These are phyloP conservation scores for Octodonta nipae DNA, from an alignment of 2,888 invertebrate species.

Conservation along the genomic window DNA sequence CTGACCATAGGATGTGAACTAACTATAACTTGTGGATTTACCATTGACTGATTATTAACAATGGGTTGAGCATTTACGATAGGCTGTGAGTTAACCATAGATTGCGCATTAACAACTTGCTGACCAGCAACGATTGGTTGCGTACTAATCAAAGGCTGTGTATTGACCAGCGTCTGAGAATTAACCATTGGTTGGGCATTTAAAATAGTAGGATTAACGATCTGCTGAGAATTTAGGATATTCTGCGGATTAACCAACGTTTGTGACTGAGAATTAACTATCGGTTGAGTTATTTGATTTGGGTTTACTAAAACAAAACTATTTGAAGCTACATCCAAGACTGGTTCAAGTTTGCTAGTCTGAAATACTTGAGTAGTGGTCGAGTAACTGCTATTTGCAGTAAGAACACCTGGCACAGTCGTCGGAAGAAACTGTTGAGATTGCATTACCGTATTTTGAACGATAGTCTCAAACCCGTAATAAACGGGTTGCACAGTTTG, in stretches of 20 bases:
- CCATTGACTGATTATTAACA: slow-evolving; percentile 8
- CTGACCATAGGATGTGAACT: slow-evolving; percentile 6
- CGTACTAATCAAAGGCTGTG: slow-evolving; percentile 7
- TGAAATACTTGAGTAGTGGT: slow-evolving; percentile 76
- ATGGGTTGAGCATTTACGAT: slow-evolving; percentile 5
- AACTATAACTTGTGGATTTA: slow-evolving; percentile 7
- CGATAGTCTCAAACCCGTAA: slow-evolving; percentile 73
- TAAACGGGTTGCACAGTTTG: slow-evolving; percentile 47
- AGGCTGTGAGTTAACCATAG: slow-evolving; percentile 6
- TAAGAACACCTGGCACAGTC: slow-evolving; percentile 65
- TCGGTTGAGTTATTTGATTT: slow-evolving; percentile 37
- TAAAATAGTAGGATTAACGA: slow-evolving; percentile 11
- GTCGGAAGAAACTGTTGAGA: slow-evolving; percentile 74
- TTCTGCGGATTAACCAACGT: slow-evolving; percentile 12
- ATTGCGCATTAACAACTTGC: slow-evolving; percentile 1
- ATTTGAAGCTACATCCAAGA: slow-evolving; percentile 58
- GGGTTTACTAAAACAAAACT: slow-evolving; percentile 57
- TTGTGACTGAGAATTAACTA: slow-evolving; percentile 11
- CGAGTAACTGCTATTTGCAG: slow-evolving; percentile 70
- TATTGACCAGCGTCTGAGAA: slow-evolving; percentile 9
- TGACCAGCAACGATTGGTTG: slow-evolving; percentile 4
- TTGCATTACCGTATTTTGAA: slow-evolving; percentile 81
- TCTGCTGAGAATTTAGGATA: slow-evolving; percentile 12
- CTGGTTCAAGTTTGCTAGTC: slow-evolving; percentile 72
- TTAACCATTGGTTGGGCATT: slow-evolving; percentile 11